Evolutionary conservation across 2,888 invertebrate species (phyloP).

Genomic region (Bruchidius siliquastri): DNA sequence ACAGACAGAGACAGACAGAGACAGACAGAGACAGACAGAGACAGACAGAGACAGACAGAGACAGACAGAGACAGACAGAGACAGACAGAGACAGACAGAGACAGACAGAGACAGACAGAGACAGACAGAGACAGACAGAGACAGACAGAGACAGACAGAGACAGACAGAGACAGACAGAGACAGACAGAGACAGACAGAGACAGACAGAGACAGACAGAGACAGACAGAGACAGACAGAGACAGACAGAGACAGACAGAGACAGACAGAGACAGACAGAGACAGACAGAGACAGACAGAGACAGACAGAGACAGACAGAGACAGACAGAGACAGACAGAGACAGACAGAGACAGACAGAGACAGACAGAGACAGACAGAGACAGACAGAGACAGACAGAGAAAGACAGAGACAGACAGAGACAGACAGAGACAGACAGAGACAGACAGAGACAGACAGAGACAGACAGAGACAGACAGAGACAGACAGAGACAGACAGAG

Average conservation of each 20-base stretch:
- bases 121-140: slow-evolving; percentile 1
- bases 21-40: background rate
- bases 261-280: slow-evolving; percentile 1
- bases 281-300: slow-evolving; percentile 1
- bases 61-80: slow-evolving; percentile 1
- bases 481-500: background rate
- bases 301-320: slow-evolving; percentile 1
- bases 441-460: background rate
- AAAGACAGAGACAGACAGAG: slow-evolving; percentile 1
- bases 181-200: background rate
- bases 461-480: background rate
- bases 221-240: background rate
- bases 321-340: background rate
- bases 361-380: slow-evolving; percentile 1
- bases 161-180: background rate
- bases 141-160: background rate
- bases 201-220: slow-evolving; percentile 2
- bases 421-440: background rate
- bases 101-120: slow-evolving; percentile 1
- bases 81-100: background rate
- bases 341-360: background rate
- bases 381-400: slow-evolving; percentile 2
- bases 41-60: background rate
- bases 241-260: background rate
- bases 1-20: background rate